Evolutionary conservation across 2,113 vertebrate genomes (phyloP).

Genomic region (Galbula dea): DNA sequence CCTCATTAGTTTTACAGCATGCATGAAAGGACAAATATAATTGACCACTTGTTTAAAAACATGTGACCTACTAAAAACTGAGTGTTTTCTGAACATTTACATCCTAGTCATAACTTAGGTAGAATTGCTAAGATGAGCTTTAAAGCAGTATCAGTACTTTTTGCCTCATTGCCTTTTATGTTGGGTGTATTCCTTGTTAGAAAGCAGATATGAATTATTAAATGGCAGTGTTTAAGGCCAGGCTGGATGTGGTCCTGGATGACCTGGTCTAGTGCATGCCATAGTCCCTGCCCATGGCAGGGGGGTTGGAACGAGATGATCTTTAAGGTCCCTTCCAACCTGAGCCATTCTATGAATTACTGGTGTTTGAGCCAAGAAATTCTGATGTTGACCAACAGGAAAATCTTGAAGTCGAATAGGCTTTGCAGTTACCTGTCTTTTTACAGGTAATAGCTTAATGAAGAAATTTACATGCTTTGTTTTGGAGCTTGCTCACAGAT

Average conservation of each 20-base stretch:
- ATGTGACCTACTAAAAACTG: background rate
- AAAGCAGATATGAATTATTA: background rate
- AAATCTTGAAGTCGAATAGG: background rate
- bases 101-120: background rate
- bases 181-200: background rate
- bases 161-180: background rate
- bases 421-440: background rate
- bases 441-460: background rate
- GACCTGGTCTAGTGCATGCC: too few species aligned
- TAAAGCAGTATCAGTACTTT: background rate
- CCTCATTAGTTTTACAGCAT: background rate
- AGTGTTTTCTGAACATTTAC: background rate
- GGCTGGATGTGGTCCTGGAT: too few species aligned
- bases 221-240: too few species aligned
- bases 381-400: background rate
- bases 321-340: too few species aligned
- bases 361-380: background rate
- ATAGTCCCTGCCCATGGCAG: too few species aligned
- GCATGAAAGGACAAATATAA: conserved; percentile 22
- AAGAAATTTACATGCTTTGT: background rate
- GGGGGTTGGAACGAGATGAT: too few species aligned
- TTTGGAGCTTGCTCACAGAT: background rate
- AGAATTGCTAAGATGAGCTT: background rate
- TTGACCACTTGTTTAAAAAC: background rate
- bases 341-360: too few species aligned